Percentiles rank a stretch among this genome's conserved stretches.
Evolutionary conservation across 2,888 invertebrate genomes (phyloP).

Genomic region (Dicycla oo): DNA sequence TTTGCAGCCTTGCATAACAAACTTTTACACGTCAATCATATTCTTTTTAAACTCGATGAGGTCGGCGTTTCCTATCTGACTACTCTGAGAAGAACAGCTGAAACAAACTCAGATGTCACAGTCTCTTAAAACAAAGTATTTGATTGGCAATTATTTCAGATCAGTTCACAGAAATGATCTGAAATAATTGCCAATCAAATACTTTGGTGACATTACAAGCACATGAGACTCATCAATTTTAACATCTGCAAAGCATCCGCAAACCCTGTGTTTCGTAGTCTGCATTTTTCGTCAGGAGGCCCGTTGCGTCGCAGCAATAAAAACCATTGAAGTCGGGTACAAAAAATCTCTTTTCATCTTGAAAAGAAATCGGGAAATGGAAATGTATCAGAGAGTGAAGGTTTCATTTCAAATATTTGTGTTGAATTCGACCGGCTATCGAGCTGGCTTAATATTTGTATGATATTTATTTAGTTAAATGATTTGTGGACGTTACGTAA

Average conservation of each 20-base stretch:
- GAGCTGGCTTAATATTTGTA: not conserved
- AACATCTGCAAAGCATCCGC: no score
- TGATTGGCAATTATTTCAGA: no score
- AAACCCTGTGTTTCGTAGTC: not conserved
- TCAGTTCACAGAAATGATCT: no score
- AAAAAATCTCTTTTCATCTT: not conserved
- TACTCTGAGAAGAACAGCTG: no score
- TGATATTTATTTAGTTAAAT: not conserved
- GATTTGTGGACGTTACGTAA: not conserved
- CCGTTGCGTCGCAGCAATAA: not conserved
- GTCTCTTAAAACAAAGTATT: no score
- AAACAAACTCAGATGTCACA: no score
- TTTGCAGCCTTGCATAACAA: no score
- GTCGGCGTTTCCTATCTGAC: no score
- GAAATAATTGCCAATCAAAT: not conserved
- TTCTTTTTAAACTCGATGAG: no score
- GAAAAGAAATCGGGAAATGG: not conserved
- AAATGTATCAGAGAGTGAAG: constrained; percentile 5
- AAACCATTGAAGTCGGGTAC: not conserved
- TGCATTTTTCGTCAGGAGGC: no score
- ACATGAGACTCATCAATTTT: not conserved
- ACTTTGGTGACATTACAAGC: no score
- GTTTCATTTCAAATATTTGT: constrained; percentile 35
- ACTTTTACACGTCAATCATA: no score
- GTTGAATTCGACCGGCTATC: not conserved